Evolutionary conservation across 2,113 vertebrate genomes (phyloP).

Genomic region (Alouatta palliata): DNA sequence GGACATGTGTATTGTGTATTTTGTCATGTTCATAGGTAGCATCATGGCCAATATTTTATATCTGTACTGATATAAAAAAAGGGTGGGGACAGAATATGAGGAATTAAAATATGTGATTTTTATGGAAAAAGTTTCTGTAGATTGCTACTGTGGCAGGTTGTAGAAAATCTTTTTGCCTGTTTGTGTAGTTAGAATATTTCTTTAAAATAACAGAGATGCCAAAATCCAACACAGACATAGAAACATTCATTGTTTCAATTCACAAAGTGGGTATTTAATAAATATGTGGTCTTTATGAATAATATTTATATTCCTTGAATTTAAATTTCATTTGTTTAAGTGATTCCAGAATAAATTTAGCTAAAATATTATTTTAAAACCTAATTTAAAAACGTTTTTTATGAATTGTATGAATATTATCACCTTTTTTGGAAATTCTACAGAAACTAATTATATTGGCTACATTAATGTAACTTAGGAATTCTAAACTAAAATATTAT

Average conservation of each 20-base stretch:
- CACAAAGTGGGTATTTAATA: background rate
- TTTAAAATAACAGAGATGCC: background rate
- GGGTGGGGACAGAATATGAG: rapidly evolving
- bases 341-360: background rate
- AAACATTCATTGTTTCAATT: background rate
- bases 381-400: background rate
- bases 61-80: background rate
- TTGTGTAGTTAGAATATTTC: background rate
- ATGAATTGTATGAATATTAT: background rate
- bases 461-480: slow-evolving; percentile 73
- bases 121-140: background rate
- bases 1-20: background rate
- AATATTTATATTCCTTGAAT: background rate
- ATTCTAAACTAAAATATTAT: slow-evolving; percentile 71
- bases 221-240: background rate
- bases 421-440: slow-evolving; percentile 52
- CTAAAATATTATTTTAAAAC: background rate
- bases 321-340: background rate
- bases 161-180: background rate
- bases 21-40: background rate
- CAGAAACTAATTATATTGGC: slow-evolving; percentile 53
- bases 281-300: background rate
- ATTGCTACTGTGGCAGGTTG: background rate
- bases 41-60: background rate
- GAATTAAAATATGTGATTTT: background rate